Evolutionary conservation across 2,113 vertebrate species (phyloP).

Genomic region (Paedocypris sp.): DNA sequence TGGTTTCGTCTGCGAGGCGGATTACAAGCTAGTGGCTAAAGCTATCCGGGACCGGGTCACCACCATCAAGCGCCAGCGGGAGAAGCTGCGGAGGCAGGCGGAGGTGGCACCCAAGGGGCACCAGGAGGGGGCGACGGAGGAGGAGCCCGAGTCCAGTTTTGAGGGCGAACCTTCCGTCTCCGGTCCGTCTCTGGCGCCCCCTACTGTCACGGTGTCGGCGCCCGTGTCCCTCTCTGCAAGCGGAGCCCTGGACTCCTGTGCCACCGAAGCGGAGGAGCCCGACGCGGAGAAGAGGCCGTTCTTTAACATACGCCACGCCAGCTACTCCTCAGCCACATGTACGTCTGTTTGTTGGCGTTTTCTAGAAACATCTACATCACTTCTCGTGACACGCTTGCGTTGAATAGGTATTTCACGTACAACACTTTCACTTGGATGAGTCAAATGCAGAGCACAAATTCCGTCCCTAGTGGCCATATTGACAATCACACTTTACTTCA

Average conservation of each 20-base stretch:
- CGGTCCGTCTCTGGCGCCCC: neutral
- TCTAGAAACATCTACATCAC: too few relatives aligned
- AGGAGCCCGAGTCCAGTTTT: conserved; percentile 29
- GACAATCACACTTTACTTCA: too few relatives aligned
- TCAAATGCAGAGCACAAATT: too few relatives aligned
- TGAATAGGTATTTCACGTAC: too few relatives aligned
- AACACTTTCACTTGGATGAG: too few relatives aligned
- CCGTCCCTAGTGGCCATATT: too few relatives aligned
- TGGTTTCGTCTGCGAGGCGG: conserved; percentile 79
- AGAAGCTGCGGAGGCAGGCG: conserved; percentile 60
- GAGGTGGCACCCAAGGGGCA: conserved; percentile 24
- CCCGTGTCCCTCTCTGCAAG: conserved; percentile 19
- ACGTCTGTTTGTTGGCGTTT: conserved; percentile 15
- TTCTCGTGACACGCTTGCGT: too few relatives aligned
- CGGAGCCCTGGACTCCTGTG: conserved; percentile 58
- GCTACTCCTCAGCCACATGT: conserved; percentile 76
- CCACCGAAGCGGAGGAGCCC: conserved; percentile 64
- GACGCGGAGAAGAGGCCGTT: conserved; percentile 68
- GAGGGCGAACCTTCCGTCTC: neutral
- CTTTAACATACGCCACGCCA: conserved; percentile 61
- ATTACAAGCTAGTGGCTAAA: conserved; percentile 83
- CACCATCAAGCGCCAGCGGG: conserved; percentile 73
- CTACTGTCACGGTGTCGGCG: neutral
- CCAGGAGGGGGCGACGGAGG: conserved; percentile 34
- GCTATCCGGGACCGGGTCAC: conserved; percentile 76